Evolutionary conservation across 2,113 vertebrate genomes (phyloP), one percentile per base, ranked within the genome.

Genomic region (Chaenogobius annularis): DNA sequence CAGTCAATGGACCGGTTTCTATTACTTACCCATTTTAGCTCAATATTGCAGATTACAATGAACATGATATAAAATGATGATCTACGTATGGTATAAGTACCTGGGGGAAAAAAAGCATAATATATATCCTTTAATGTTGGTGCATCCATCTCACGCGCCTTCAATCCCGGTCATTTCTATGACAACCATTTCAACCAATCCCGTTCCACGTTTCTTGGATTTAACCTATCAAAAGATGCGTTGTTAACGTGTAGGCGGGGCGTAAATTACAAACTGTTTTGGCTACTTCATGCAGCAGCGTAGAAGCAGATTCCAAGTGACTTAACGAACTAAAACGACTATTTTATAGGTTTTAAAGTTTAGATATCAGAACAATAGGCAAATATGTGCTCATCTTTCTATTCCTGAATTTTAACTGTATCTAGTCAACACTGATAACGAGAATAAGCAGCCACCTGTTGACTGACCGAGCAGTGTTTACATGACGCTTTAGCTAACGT

Each of bases 201-300:
- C 76, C 1, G 0, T 67, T 37, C 12, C 20, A 56, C 23, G 19
- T 9, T 5, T 20, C 5, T 56, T 7, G 7, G 0, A 14, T 0
- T 73, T 22, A 72, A 17, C 93, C 91, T 93, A 93, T 93, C 79
- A 78, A 2, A 66, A 44, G 31, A 19, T n/a, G 23, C 1, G 64
- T 83, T 74, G 52, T 82, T 87, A 19, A 23, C 5, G 12, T 40
- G 50, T 79, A 75, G 90, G 85, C 44, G 86, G 79, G 72, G 55
- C 54, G 46, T 44, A 7, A 47, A 79, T 66, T 84, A 83, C 72
- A 85, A 88, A 84, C 14, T 12, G 12, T 70, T 69, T 13, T 26
- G 13, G 46, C 26, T 31, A 31, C 26, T 31, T 31, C 26, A 31
- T 31, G 26, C 26, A 31, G 26, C 48, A 5, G 0, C 2, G 20